These are phyloP conservation scores for Conops quadrifasciatus DNA, from an alignment of 2,888 invertebrate species.

Conservation along the genomic window DNA sequence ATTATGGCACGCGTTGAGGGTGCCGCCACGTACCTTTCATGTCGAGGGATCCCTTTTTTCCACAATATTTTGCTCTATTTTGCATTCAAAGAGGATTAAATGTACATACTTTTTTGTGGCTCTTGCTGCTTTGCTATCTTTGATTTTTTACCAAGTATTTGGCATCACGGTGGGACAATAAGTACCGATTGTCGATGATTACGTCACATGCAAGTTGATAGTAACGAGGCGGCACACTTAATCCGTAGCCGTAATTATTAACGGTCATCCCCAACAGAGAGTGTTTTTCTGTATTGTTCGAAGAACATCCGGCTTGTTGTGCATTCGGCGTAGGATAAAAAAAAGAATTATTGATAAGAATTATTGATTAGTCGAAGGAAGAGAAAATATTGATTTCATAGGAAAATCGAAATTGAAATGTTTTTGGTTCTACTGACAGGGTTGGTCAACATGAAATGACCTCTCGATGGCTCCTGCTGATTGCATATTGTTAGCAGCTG, in stretches of 20 bases:
- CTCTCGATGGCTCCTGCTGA: constrained; percentile 15
- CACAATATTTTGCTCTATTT: constrained; percentile 40
- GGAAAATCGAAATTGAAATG: neutral
- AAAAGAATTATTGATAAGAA: neutral
- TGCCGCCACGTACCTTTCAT: constrained; percentile 34
- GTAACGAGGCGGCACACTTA: constrained; percentile 10
- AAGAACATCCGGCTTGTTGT: constrained; percentile 19
- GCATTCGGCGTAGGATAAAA: neutral
- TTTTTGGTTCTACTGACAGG: neutral
- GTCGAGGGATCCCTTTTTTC: constrained; percentile 10
- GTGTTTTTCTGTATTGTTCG: neutral
- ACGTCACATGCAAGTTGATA: neutral
- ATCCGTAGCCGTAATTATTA: constrained; percentile 19
- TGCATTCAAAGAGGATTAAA: constrained; percentile 57
- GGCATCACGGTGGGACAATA: constrained; percentile 18
- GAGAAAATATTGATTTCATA: constrained; percentile 26
- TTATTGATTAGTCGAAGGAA: constrained; percentile 12
- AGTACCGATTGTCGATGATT: constrained; percentile 5
- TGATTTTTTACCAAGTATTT: constrained; percentile 30
- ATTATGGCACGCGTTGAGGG: constrained; percentile 36
- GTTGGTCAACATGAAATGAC: constrained; percentile 15
- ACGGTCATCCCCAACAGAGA: constrained; percentile 2
- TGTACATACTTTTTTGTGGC: constrained; percentile 39
- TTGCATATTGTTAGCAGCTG: too few relatives aligned
- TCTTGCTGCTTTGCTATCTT: constrained; percentile 10